A percentile compares a stretch with the other conserved stretches of the same genome.
phyloP scores from a whole-genome alignment of 1,140 invertebrate genomes.

The Lucilia cuprina region DNA sequence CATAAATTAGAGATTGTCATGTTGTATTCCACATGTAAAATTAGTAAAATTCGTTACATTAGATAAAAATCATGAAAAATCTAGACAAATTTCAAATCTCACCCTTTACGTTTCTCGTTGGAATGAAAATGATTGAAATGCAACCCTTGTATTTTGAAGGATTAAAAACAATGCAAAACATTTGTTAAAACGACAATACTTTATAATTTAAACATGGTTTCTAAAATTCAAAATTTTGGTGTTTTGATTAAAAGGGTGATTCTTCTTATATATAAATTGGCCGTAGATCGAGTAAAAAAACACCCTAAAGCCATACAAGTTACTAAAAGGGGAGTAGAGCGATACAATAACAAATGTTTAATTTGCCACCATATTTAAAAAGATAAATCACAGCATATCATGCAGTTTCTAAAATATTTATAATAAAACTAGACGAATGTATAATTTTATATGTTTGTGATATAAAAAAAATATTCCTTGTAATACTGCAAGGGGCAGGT shows the following conservation, averaged over 20 bases:
- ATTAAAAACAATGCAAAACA: conserved; percentile 12
- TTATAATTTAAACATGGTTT: neutral
- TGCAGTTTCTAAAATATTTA: neutral
- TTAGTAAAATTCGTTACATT: conserved; percentile 15
- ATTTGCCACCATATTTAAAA: conserved; percentile 15
- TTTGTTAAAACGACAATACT: neutral
- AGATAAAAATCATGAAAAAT: neutral
- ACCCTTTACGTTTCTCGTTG: neutral
- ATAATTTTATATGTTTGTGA: neutral
- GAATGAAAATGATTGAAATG: neutral
- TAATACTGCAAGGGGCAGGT: neutral
- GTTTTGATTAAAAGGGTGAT: neutral
- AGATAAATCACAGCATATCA: neutral
- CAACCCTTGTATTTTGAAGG: neutral
- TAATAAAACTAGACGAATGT: neutral
- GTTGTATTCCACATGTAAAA: neutral
- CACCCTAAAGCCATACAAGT: neutral
- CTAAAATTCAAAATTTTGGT: neutral
- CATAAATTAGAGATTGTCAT: neutral
- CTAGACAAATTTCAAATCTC: neutral
- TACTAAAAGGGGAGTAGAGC: neutral
- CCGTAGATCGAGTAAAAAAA: neutral
- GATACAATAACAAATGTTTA: conserved; percentile 1
- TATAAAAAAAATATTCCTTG: neutral
- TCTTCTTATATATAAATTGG: neutral